phyloP scores from a whole-genome alignment of 2,113 vertebrate genomes.

The Brachyhypopomus gauderio region DNA sequence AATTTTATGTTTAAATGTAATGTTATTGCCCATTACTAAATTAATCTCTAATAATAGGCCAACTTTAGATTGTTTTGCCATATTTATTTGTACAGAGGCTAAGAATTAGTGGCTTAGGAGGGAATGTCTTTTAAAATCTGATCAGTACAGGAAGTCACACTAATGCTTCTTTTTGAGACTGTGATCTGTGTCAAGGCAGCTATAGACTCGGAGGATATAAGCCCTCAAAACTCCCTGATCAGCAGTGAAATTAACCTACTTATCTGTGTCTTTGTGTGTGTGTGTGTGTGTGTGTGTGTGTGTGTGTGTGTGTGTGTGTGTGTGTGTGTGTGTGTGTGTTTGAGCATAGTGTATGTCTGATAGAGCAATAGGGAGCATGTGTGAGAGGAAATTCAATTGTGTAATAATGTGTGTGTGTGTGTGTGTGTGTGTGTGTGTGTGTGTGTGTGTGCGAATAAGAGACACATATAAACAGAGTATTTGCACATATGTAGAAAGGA shows the following conservation, averaged over 20 bases:
- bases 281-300: slow-evolving; percentile 36
- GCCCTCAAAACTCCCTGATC: slow-evolving; percentile 69
- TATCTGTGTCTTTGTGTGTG: slow-evolving; percentile 48
- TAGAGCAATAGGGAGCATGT: neutral
- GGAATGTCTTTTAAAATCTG: slow-evolving; percentile 45
- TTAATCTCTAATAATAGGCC: neutral
- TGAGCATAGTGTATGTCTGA: neutral
- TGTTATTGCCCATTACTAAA: neutral
- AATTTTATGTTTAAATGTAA: neutral
- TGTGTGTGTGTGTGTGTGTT: neutral
- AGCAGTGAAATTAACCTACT: slow-evolving; percentile 78
- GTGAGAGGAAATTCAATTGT: neutral
- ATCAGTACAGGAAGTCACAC: slow-evolving; percentile 50
- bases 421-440: slow-evolving; percentile 17
- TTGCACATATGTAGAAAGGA: neutral
- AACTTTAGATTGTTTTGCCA: neutral
- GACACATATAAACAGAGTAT: neutral
- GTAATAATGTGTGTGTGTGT: slow-evolving; percentile 8
- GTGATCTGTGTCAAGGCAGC: slow-evolving; percentile 68
- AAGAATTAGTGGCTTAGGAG: slow-evolving; percentile 13
- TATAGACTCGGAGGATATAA: slow-evolving; percentile 39
- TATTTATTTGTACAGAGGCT: neutral
- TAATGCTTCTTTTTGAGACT: slow-evolving; percentile 57
- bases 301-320: too few species aligned
- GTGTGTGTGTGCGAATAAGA: neutral